A percentile compares a stretch with the other conserved stretches of the same genome.
Evolutionary conservation across 2,113 vertebrate species (phyloP).

Genomic region (Aythya baeri): DNA sequence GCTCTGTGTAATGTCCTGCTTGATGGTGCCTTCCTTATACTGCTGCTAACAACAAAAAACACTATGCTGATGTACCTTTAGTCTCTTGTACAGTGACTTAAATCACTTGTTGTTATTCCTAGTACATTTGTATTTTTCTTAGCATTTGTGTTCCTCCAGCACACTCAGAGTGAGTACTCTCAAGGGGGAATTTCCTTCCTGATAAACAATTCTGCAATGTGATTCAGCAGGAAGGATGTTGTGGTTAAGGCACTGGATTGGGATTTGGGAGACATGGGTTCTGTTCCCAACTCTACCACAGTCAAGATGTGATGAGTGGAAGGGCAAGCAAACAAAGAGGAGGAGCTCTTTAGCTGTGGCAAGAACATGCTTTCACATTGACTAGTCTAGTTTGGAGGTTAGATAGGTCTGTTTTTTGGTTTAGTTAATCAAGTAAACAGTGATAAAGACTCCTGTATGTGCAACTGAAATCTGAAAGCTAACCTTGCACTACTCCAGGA

Average conservation of each 20-base stretch:
- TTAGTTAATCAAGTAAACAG: background rate
- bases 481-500: background rate
- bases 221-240: constrained; percentile 70
- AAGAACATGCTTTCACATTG: background rate
- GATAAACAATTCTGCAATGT: constrained; percentile 41
- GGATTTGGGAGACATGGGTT: constrained; percentile 35
- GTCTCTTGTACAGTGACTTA: background rate
- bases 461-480: background rate
- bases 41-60: background rate
- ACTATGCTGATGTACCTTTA: background rate
- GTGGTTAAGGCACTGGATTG: constrained; percentile 40
- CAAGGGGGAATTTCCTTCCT: constrained; percentile 61
- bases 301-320: constrained; percentile 15
- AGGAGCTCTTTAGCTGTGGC: background rate
- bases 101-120: constrained; percentile 33
- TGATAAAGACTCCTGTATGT: background rate
- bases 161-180: constrained; percentile 22
- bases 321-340: constrained; percentile 49
- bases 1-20: background rate
- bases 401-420: background rate
- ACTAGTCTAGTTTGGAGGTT: background rate
- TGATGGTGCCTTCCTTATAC: fast-evolving
- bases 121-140: constrained; percentile 20
- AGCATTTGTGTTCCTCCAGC: constrained; percentile 44
- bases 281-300: constrained; percentile 40